Conservation (phyloP, 1,140 invertebrate species). For the Geopemphigus sp. region DNA sequence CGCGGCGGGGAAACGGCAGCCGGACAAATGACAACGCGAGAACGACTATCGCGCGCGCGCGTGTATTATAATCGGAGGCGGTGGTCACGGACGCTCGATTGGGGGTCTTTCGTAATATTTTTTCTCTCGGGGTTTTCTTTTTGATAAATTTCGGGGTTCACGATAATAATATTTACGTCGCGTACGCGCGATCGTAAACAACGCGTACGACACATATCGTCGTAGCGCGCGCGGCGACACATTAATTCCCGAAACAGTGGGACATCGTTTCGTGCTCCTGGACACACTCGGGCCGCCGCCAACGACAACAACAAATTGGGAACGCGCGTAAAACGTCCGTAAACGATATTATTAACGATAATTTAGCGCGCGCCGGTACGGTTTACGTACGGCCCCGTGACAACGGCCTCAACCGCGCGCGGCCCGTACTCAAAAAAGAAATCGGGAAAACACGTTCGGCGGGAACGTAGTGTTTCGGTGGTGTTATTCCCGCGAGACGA, state of each 20-base stretch:
- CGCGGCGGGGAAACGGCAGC: background rate
- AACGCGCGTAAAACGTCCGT: background rate
- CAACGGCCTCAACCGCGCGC: too few relatives aligned
- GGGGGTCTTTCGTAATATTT: background rate
- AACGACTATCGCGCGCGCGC: too few relatives aligned
- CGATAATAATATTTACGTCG: background rate
- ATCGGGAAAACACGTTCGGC: too few relatives aligned
- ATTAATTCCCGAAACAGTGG: constrained; percentile 36
- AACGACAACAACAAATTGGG: background rate
- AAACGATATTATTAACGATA: background rate
- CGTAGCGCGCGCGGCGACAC: background rate
- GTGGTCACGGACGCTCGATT: background rate
- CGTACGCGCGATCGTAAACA: background rate
- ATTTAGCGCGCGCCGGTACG: too few relatives aligned
- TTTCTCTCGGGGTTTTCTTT: background rate
- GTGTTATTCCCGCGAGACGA: too few relatives aligned
- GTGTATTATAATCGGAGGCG: background rate
- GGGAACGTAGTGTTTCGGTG: too few relatives aligned
- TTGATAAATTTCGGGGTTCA: constrained; percentile 15
- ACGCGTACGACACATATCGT: background rate
- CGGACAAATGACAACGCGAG: background rate
- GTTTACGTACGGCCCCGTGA: too few relatives aligned
- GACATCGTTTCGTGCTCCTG: background rate
- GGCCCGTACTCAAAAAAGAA: too few relatives aligned
- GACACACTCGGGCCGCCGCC: background rate